These are phyloP conservation scores for Phoebastria nigripes DNA, from an alignment of 2,797 vertebrate genomes.

Conservation along the genomic window DNA sequence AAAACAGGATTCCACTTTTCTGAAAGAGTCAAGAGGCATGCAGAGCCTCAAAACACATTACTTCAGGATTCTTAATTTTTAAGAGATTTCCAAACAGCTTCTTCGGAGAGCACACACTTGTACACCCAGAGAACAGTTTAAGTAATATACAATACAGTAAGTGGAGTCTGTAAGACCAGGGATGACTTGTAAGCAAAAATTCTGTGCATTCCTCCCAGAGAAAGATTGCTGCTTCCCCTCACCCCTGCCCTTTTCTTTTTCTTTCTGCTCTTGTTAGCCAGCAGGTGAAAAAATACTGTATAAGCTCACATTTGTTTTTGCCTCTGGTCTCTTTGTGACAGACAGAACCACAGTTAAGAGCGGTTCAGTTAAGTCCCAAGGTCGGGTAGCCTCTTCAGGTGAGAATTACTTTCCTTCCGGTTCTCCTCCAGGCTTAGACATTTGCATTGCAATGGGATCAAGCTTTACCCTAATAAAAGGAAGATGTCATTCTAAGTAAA, in stretches of 20 bases:
- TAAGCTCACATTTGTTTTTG: neutral
- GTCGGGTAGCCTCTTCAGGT: neutral
- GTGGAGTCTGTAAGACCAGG: neutral
- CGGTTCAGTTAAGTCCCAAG: neutral
- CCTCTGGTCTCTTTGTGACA: neutral
- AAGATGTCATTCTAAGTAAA: neutral
- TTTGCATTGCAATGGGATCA: neutral
- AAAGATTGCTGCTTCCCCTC: neutral
- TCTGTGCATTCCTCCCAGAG: neutral
- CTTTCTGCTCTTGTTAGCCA: neutral
- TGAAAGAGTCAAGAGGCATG: neutral
- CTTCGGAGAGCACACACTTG: neutral
- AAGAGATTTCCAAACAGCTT: neutral
- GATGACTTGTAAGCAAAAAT: neutral
- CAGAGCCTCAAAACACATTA: neutral
- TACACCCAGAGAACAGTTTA: neutral
- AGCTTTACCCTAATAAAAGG: neutral
- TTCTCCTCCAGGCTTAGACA: neutral
- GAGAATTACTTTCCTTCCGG: neutral
- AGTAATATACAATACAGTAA: neutral
- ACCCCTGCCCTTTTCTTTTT: neutral
- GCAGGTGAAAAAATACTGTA: neutral
- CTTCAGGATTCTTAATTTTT: neutral
- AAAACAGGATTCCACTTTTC: neutral
- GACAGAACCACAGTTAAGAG: neutral